Conservation (phyloP, 2,113 vertebrate species). For the Ameiurus melas region DNA sequence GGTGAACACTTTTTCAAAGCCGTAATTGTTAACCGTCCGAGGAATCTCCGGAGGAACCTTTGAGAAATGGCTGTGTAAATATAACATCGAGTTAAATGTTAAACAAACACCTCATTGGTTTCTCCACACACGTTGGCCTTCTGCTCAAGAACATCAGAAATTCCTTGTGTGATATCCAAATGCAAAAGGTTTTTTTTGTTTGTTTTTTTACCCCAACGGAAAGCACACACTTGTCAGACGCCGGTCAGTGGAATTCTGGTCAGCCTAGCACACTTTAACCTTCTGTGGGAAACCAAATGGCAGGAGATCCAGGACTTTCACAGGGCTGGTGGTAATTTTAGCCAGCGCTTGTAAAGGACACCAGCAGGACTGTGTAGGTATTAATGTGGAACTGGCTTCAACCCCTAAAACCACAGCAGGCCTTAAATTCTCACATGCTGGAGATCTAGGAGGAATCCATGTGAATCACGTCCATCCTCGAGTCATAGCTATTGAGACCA, state of each 20-base stretch:
- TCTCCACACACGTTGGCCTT: not conserved
- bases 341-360: constrained; percentile 17
- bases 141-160: constrained; percentile 52
- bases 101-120: constrained; percentile 51
- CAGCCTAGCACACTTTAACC: not conserved
- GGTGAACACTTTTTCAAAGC: not conserved
- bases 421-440: constrained; percentile 54
- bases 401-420: constrained; percentile 51
- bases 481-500: constrained; percentile 33
- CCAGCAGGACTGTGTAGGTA: constrained; percentile 8
- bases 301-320: not conserved
- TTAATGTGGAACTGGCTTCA: constrained; percentile 42
- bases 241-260: constrained; percentile 48
- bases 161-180: constrained; percentile 44
- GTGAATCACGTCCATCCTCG: constrained; percentile 49
- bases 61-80: constrained; percentile 23
- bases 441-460: constrained; percentile 35
- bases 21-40: not conserved
- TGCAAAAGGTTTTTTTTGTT: not conserved
- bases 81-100: constrained; percentile 25
- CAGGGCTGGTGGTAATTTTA: constrained; percentile 21
- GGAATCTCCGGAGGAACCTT: constrained; percentile 7
- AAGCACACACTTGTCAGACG: constrained; percentile 58
- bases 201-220: constrained; percentile 9
- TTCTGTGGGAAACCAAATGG: constrained; percentile 5